These are phyloP conservation scores for Tanytarsus gracilentus DNA, from an alignment of 2,888 invertebrate species.

Conservation along the genomic window DNA sequence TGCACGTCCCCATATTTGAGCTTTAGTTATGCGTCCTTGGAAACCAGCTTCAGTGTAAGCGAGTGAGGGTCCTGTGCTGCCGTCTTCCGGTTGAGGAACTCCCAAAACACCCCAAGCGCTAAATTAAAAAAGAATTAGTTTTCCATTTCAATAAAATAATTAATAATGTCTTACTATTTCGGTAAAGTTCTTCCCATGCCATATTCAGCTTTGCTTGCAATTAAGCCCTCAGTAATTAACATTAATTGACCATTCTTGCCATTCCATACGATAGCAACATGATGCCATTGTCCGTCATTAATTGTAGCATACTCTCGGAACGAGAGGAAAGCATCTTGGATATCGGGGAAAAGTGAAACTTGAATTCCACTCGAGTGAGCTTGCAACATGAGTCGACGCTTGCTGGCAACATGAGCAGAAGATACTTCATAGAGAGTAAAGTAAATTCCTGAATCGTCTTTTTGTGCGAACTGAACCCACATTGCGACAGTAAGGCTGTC, in stretches of 20 bases:
- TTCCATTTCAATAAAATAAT: conserved; percentile 17
- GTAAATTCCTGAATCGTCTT: conserved; percentile 87
- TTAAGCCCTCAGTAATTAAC: conserved; percentile 89
- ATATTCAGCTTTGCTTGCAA: conserved; percentile 84
- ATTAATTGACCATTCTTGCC: conserved; percentile 80
- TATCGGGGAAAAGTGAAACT: conserved; percentile 77
- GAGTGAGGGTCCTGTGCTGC: conserved; percentile 37
- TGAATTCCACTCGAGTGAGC: conserved; percentile 90
- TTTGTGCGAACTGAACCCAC: conserved; percentile 93
- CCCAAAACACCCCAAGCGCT: conserved; percentile 90
- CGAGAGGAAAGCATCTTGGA: conserved; percentile 81
- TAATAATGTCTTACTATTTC: conserved; percentile 55
- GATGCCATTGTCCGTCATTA: conserved; percentile 96
- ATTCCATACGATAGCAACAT: conserved; percentile 91
- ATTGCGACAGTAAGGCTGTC: conserved; percentile 80
- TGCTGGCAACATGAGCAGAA: conserved; percentile 66
- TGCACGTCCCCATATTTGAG: conserved; percentile 88
- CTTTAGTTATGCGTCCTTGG: conserved; percentile 89
- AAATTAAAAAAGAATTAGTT: conserved; percentile 33
- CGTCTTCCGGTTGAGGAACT: conserved; percentile 70
- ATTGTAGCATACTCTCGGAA: conserved; percentile 87
- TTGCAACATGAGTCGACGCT: conserved; percentile 74
- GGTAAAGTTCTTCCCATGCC: conserved; percentile 78
- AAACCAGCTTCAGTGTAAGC: conserved; percentile 86
- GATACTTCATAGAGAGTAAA: conserved; percentile 86